Conservation (phyloP, 2,113 vertebrate species). For the Eublepharis macularius region DNA sequence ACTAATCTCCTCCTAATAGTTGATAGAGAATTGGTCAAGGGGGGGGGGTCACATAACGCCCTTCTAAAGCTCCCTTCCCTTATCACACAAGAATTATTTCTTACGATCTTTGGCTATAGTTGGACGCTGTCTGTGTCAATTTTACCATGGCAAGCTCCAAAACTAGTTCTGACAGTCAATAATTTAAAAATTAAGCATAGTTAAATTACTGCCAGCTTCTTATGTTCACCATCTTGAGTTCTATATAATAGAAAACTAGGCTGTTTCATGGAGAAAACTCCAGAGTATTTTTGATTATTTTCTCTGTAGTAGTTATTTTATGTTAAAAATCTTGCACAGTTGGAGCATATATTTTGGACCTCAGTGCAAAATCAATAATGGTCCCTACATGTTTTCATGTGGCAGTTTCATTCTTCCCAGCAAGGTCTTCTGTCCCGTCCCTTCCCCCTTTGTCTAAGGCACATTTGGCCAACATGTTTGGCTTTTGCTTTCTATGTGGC, state of each 20-base stretch:
- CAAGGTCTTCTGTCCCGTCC: too few species aligned
- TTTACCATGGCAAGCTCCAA: not conserved
- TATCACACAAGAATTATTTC: not conserved
- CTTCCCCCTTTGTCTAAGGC: too few species aligned
- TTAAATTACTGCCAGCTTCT: not conserved
- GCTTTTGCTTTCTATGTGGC: too few species aligned
- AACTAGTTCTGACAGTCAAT: not conserved
- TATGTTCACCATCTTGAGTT: not conserved
- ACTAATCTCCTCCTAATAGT: not conserved
- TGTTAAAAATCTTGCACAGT: not conserved
- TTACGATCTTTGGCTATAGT: not conserved
- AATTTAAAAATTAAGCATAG: not conserved
- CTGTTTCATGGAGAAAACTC: not conserved
- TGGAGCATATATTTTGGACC: not conserved
- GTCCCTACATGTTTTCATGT: too few species aligned
- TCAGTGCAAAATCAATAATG: not conserved
- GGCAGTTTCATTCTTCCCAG: too few species aligned
- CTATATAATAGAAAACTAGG: not conserved
- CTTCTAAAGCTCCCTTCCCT: not conserved
- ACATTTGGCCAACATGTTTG: too few species aligned
- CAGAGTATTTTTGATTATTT: not conserved
- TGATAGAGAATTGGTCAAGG: not conserved
- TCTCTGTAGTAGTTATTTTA: not conserved
- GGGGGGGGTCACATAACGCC: too few species aligned
- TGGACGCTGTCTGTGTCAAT: not conserved